These are phyloP conservation scores for Gandaritis pyraliata DNA, from an alignment of 2,888 invertebrate genomes.

Conservation along the genomic window DNA sequence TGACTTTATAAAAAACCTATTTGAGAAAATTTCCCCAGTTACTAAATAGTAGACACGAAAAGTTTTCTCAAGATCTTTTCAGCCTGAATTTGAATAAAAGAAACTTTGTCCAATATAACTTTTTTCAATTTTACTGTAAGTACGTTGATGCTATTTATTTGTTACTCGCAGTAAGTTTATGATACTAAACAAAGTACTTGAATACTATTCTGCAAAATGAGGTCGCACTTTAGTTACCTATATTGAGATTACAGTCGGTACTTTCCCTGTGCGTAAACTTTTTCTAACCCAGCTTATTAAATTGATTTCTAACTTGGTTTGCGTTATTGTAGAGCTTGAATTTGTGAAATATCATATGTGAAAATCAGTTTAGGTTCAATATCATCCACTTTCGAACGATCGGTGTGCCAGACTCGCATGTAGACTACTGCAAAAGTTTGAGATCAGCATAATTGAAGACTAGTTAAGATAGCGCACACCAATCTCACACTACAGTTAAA, in stretches of 20 bases:
- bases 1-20: constrained; percentile 34
- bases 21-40: constrained; percentile 34
- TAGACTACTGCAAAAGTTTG: constrained; percentile 22
- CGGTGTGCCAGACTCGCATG: background rate
- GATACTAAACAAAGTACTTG: constrained; percentile 47
- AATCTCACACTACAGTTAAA: constrained; percentile 35
- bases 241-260: background rate
- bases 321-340: too few species aligned
- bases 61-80: constrained; percentile 40
- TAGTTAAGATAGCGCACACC: constrained; percentile 30
- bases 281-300: too few species aligned
- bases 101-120: constrained; percentile 46
- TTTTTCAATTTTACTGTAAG: constrained; percentile 46
- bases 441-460: constrained; percentile 34
- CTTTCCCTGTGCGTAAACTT: too few species aligned
- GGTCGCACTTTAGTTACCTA: background rate
- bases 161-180: constrained; percentile 39
- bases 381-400: constrained; percentile 4
- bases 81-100: constrained; percentile 43
- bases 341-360: too few species aligned
- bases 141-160: constrained; percentile 42
- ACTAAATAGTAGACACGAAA: constrained; percentile 32
- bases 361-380: background rate
- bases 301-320: too few species aligned
- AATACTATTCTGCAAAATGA: constrained; percentile 45